These are phyloP conservation scores for Megalops atlanticus DNA, from an alignment of 2,113 vertebrate genomes.

Conservation along the genomic window DNA sequence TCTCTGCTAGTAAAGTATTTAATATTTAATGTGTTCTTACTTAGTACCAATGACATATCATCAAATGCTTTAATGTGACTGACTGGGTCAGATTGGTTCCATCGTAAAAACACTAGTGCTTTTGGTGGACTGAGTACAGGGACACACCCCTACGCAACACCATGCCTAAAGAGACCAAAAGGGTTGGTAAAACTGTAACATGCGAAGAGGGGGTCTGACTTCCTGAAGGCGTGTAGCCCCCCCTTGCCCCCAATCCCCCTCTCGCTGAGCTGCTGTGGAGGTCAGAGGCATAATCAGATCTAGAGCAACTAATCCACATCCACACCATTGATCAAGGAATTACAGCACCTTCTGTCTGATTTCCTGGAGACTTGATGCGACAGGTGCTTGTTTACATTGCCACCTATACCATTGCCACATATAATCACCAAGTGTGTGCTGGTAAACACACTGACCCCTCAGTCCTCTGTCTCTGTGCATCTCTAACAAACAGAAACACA, in stretches of 20 bases:
- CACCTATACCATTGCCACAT: not conserved
- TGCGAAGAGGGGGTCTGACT: not conserved
- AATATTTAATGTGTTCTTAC: too few species aligned
- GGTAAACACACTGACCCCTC: not conserved
- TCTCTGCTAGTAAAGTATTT: too few species aligned
- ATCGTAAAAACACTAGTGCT: too few species aligned
- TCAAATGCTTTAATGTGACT: too few species aligned
- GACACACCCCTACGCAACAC: too few species aligned
- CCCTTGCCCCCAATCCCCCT: not conserved
- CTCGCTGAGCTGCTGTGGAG: not conserved
- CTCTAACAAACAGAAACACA: not conserved
- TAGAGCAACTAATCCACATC: not conserved
- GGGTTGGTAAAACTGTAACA: not conserved
- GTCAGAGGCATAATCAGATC: not conserved
- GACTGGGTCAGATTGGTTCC: too few species aligned
- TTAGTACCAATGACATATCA: too few species aligned
- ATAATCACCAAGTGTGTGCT: not conserved
- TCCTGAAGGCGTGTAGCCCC: not conserved
- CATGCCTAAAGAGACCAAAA: too few species aligned
- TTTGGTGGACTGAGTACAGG: too few species aligned
- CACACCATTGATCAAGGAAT: not conserved
- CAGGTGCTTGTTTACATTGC: not conserved
- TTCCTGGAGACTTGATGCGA: not conserved
- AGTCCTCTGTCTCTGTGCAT: not conserved
- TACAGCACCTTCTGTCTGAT: not conserved